Evolutionary conservation across 1,140 invertebrate species (phyloP), one percentile per base, ranked within the genome.

Genomic region (Ganaspis sp.): DNA sequence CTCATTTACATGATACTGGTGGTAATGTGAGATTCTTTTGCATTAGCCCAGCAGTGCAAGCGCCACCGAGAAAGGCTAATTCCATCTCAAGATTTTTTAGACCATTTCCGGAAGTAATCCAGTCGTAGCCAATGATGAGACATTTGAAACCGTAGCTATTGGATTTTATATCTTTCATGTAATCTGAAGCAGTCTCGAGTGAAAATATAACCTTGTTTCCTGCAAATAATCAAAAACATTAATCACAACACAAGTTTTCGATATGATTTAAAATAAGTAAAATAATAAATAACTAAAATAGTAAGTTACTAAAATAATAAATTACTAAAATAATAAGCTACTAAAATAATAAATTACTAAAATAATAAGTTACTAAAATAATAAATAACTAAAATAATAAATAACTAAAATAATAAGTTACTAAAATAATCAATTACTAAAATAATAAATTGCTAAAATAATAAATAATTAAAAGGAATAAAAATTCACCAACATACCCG

Each of bases 201-300:
- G 97, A 98, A 88, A 99, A 98, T 81, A 98, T 94, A 0, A 99
- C 95, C 92, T 98, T 97, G 89, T 98, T 97, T 21, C 98, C 98
- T 91, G 84, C 77, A 83, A 83, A 72, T 29, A 64, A 64, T 64
- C 23, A 11, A 34, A 29, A n/a, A 29, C 6, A 15, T 9, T n/a
- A 26, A 6, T 15, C 26, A n/a, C n/a, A n/a, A n/a, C n/a, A n/a
- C n/a, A n/a, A n/a, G n/a, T n/a, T n/a, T n/a, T n/a, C n/a, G n/a
- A n/a, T n/a, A n/a, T n/a, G n/a, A n/a, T n/a, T n/a, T n/a, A n/a
- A n/a, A n/a, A n/a, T n/a, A n/a, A n/a, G n/a, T n/a, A n/a, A n/a
- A n/a, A n/a, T n/a, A n/a, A n/a, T n/a, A n/a, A n/a, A n/a, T n/a
- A n/a, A n/a, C n/a, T n/a, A n/a, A n/a, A n/a, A n/a, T n/a, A n/a